Conservation (phyloP, 2,888 invertebrate genomes). For the Augochlorella aurata region DNA sequence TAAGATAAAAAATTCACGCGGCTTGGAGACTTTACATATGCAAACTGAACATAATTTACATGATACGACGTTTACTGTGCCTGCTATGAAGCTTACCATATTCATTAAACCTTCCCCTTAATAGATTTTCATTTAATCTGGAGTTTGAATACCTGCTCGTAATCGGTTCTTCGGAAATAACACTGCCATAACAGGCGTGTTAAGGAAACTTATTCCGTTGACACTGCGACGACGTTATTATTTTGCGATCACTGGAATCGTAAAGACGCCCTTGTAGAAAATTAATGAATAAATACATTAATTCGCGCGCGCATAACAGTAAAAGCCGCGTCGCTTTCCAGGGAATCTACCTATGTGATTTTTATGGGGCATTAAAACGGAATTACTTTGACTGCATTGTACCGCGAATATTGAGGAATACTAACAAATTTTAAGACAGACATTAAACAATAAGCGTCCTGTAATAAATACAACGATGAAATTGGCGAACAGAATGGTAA, state of each 20-base stretch:
- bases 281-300: neutral
- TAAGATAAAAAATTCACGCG: too few relatives aligned
- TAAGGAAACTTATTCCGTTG: neutral
- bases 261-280: neutral
- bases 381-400: neutral
- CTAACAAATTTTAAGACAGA: neutral
- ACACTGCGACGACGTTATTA: neutral
- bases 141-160: neutral
- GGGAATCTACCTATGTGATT: neutral
- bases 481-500: neutral
- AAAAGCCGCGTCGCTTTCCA: neutral
- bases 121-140: constrained; percentile 9
- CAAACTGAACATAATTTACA: neutral
- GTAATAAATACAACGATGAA: neutral
- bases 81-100: neutral
- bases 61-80: neutral
- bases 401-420: neutral
- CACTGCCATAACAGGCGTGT: neutral
- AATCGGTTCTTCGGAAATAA: neutral
- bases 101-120: neutral
- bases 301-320: neutral
- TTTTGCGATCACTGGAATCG: neutral
- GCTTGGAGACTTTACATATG: neutral
- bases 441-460: neutral
- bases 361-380: neutral